Base-by-base conservation (phyloP, 2,888 invertebrate species). In the Cremastinae sp. region DNA sequence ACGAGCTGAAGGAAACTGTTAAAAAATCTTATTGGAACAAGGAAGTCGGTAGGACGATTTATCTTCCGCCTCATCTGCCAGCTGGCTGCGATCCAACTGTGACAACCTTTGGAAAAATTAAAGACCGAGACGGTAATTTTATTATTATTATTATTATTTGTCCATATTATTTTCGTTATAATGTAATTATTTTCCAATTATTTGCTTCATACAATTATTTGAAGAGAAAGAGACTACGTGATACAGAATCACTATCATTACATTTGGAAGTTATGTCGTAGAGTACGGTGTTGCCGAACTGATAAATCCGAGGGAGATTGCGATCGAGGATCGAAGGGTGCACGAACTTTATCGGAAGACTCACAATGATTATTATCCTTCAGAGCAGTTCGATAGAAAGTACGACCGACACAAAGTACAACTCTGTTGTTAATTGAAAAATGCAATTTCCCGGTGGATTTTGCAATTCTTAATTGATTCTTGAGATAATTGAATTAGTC, bases 1-100 rank as follows among this genome's bases (percentile, higher is more conserved):
- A 85, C 5, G 91, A 92, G 78, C 84, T 92, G 56, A 88, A 87
- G 80, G 91, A 91, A 76, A 91, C 91, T 0, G 84, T 90, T n/a
- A 91, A 90, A 79, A 86, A 85, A 37, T 89, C 90, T 10, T 91
- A 90, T 72, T 91, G 91, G 90, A 88, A 90, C 58, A 86, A 89
- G 78, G 85, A 89, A 78, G 75, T 91, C 12, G 91, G 92, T 28
- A 90, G 86, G 82, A 81, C 83, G 9, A 85, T 88, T 56, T 91
- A 92, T 85, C 89, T 88, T 16, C 81, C 85, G 62, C 87, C 90
- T 2, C 88, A 90, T 53, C 83, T 92, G 39, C 92, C 92, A 2
- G 82, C 83, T 14, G 89, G 90, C 55, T 87, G 91, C 82, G 87
- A 90, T 74, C 87, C 88, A 0, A 62, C 88, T 39, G 83, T 86